Percentiles rank a stretch among this genome's conserved stretches.
Evolutionary conservation across 1,140 invertebrate genomes (phyloP).

Genomic region (Cotesia typhae): DNA sequence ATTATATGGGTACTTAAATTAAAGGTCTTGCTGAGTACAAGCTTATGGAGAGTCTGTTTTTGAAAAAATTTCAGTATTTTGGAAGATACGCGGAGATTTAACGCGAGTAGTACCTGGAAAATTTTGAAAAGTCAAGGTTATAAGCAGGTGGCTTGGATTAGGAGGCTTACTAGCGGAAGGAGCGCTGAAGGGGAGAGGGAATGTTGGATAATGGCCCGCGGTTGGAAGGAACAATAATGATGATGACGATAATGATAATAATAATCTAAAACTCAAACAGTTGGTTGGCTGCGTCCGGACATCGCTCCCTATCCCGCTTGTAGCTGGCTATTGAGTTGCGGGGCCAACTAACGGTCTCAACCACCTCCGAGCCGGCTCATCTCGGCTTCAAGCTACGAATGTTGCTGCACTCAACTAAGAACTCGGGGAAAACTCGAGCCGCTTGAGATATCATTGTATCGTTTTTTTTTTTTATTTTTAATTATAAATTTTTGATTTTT

Average conservation of each 20-base stretch:
- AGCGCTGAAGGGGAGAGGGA: conserved; percentile 8
- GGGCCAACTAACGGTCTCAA: conserved; percentile 62
- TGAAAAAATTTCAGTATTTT: no score
- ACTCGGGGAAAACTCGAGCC: no score
- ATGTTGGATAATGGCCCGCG: conserved; percentile 23
- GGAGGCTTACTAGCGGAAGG: neutral
- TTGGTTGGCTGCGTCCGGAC: conserved; percentile 52
- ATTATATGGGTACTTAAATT: no score
- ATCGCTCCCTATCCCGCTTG: conserved; percentile 54
- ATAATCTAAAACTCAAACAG: no score
- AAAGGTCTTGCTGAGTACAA: no score
- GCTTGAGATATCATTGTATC: no score
- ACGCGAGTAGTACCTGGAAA: neutral
- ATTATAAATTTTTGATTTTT: no score
- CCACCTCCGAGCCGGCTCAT: conserved; percentile 50
- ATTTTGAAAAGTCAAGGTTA: conserved; percentile 16
- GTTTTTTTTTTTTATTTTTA: no score
- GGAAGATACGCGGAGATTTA: no score
- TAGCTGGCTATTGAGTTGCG: conserved; percentile 39
- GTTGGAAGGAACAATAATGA: no score
- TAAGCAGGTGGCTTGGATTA: conserved; percentile 7
- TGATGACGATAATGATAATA: no score
- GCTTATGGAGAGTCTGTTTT: no score
- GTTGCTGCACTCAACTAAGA: neutral
- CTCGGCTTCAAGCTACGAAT: neutral